These are phyloP conservation scores for Brachionus rotundiformis DNA, from an alignment of 1,140 invertebrate species.

Conservation along the genomic window DNA sequence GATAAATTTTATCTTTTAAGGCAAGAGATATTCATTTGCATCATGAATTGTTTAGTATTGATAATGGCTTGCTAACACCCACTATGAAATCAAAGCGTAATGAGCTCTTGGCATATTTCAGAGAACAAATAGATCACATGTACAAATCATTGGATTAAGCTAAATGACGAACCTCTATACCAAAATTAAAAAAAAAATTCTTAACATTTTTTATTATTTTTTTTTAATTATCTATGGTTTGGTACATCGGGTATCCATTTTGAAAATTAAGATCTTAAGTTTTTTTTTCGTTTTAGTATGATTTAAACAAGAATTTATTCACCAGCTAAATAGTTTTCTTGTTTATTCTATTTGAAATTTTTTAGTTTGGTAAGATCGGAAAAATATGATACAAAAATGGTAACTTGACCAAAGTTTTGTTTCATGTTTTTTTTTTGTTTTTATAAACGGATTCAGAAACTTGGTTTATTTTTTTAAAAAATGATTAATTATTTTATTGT, in stretches of 20 bases:
- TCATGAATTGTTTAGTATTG: slow-evolving; percentile 88
- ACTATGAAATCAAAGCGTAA: slow-evolving; percentile 88
- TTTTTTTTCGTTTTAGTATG: slow-evolving; percentile 1
- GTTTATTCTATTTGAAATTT: background rate
- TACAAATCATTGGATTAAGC: slow-evolving; percentile 39
- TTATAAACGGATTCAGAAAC: background rate
- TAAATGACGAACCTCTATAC: background rate
- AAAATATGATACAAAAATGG: background rate
- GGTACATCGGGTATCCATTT: background rate
- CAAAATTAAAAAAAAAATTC: background rate
- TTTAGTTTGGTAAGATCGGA: background rate
- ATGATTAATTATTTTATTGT: slow-evolving; percentile 7
- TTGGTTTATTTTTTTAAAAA: background rate
- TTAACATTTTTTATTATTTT: background rate
- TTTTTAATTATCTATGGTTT: background rate
- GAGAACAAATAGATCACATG: slow-evolving; percentile 36
- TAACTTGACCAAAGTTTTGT: background rate
- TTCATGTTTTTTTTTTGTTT: background rate
- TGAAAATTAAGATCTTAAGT: background rate
- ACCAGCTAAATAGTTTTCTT: background rate
- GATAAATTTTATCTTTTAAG: slow-evolving; percentile 66
- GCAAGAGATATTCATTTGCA: slow-evolving; percentile 91
- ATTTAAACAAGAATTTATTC: background rate
- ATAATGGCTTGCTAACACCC: slow-evolving; percentile 93
- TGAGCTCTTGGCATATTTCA: slow-evolving; percentile 32